Evolutionary conservation across 2,797 vertebrate genomes (phyloP).

Genomic region (Spatula clypeata): DNA sequence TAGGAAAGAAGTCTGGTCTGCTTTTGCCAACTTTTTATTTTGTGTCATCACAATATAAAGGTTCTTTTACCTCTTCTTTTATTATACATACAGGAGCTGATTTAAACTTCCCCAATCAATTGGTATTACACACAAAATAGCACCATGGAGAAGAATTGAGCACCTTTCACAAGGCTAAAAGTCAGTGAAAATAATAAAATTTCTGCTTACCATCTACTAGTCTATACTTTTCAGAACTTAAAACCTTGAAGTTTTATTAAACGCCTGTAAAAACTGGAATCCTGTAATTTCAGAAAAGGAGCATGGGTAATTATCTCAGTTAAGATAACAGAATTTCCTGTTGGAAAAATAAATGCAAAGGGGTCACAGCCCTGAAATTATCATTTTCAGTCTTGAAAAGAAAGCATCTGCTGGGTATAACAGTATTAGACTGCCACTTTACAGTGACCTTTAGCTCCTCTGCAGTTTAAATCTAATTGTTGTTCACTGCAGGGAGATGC

Average conservation of each 20-base stretch:
- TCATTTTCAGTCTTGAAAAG: not conserved
- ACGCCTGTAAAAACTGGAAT: not conserved
- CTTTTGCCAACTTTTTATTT: not conserved
- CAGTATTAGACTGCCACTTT: not conserved
- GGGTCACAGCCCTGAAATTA: not conserved
- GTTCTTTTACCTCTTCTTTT: not conserved
- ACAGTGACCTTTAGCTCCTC: not conserved
- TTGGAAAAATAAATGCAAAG: not conserved
- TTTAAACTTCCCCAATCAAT: not conserved
- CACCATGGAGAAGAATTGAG: not conserved
- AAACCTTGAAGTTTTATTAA: not conserved
- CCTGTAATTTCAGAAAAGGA: not conserved
- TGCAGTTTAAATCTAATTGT: conserved; percentile 15
- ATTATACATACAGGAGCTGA: not conserved
- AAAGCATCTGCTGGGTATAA: not conserved
- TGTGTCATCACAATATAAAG: accelerated
- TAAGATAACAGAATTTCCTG: not conserved
- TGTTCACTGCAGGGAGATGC: not conserved
- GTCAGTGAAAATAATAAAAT: not conserved
- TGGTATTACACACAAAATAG: not conserved
- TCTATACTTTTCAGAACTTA: not conserved
- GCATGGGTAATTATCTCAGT: not conserved
- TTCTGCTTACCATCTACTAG: not conserved
- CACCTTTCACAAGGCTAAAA: not conserved
- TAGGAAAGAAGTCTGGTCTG: not conserved